phyloP scores from a whole-genome alignment of 2,797 vertebrate genomes.

The Siniperca scherzeri region DNA sequence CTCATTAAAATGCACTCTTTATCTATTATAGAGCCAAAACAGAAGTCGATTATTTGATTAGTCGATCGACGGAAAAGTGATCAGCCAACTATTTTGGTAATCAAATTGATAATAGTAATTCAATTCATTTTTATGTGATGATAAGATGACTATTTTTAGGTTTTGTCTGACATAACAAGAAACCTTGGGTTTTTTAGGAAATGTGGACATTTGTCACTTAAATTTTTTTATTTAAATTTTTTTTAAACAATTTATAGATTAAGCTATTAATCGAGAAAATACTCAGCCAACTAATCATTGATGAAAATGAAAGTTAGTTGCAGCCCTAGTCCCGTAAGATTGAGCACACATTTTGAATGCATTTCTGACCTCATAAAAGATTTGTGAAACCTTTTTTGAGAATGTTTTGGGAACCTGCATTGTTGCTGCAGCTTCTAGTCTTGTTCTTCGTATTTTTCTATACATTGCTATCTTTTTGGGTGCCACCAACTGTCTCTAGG shows the following conservation, averaged over 20 bases:
- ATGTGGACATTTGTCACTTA: not conserved
- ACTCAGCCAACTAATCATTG: not conserved
- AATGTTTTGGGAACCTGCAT: not conserved
- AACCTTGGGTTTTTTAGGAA: not conserved
- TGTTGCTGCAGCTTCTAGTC: not conserved
- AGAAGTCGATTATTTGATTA: not conserved
- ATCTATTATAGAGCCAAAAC: not conserved
- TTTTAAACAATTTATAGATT: not conserved
- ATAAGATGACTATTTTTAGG: not conserved
- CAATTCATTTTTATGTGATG: not conserved
- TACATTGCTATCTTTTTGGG: not conserved
- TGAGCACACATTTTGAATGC: not conserved
- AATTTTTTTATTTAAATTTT: no score
- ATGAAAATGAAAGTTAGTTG: not conserved
- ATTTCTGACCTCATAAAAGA: not conserved
- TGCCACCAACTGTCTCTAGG: not conserved
- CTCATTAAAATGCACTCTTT: not conserved
- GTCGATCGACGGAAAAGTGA: not conserved
- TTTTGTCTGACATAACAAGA: not conserved
- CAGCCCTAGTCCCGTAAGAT: not conserved
- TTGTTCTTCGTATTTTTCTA: not conserved
- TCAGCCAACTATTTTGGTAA: not conserved
- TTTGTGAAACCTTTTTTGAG: not conserved
- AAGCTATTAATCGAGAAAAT: not conserved
- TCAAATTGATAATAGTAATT: not conserved